These are phyloP conservation scores for Romanogobio albipinnatus DNA, from an alignment of 2,113 vertebrate species.

Conservation along the genomic window DNA sequence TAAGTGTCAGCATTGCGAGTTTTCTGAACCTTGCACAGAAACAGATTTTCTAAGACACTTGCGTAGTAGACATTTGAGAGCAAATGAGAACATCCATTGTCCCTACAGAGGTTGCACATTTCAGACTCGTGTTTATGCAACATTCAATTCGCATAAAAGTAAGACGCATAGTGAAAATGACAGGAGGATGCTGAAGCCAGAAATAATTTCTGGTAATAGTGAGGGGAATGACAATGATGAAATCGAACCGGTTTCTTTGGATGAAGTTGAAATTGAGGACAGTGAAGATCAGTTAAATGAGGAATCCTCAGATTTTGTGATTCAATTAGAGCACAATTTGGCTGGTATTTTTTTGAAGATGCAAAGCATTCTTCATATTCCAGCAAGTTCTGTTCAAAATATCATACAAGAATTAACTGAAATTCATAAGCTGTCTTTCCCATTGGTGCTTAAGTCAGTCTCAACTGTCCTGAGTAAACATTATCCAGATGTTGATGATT, in stretches of 20 bases:
- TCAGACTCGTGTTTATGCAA: conserved; percentile 33
- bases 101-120: conserved; percentile 36
- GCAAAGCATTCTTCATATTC: conserved; percentile 46
- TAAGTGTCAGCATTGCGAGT: conserved; percentile 28
- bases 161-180: neutral
- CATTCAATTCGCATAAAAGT: conserved; percentile 27
- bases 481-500: neutral
- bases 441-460: conserved; percentile 29
- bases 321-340: conserved; percentile 37
- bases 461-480: no score
- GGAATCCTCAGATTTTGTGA: no score
- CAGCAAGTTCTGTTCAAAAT: conserved; percentile 45
- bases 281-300: no score
- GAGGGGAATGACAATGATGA: no score
- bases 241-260: no score
- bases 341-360: conserved; percentile 28
- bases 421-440: conserved; percentile 30
- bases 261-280: no score
- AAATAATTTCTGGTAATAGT: no score
- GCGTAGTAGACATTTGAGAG: conserved; percentile 11
- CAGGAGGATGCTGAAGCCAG: no score
- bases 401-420: conserved; percentile 42
- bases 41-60: conserved; percentile 1
- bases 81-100: conserved; percentile 35
- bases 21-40: conserved; percentile 16